Evolutionary conservation across 2,888 invertebrate species (phyloP).

Genomic region (Stenodema calcarata): DNA sequence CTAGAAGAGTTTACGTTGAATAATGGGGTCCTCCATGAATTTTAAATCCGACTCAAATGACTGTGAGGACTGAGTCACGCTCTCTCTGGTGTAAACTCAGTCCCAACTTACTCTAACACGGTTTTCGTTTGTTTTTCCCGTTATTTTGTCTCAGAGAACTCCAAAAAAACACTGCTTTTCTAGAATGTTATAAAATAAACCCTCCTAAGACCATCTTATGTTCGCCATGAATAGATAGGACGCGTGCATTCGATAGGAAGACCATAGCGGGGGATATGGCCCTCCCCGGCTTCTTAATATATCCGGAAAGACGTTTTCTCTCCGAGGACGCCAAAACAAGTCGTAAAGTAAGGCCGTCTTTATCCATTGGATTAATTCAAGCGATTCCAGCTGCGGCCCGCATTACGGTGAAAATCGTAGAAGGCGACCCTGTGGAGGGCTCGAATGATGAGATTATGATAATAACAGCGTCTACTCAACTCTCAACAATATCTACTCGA

Average conservation of each 20-base stretch:
- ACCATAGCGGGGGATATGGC: neutral
- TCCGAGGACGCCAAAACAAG: neutral
- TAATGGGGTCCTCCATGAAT: neutral
- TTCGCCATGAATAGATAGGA: neutral
- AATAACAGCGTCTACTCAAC: too few relatives aligned
- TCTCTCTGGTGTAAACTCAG: neutral
- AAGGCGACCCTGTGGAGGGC: too few relatives aligned
- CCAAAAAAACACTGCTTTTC: neutral
- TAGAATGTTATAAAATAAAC: neutral
- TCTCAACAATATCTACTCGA: too few relatives aligned
- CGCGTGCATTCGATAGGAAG: neutral
- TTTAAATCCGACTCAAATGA: neutral
- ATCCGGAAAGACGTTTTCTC: neutral
- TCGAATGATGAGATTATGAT: too few relatives aligned
- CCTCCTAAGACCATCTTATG: neutral
- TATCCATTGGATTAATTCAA: neutral
- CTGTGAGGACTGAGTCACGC: neutral
- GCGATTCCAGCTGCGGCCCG: too few relatives aligned
- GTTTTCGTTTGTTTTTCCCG: neutral
- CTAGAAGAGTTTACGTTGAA: neutral
- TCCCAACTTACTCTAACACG: neutral
- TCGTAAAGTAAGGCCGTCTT: neutral
- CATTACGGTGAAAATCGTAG: too few relatives aligned
- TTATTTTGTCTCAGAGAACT: neutral
- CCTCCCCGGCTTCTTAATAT: neutral